Evolutionary conservation across 1,140 invertebrate species (phyloP).

Genomic region (Telenomus remus): DNA sequence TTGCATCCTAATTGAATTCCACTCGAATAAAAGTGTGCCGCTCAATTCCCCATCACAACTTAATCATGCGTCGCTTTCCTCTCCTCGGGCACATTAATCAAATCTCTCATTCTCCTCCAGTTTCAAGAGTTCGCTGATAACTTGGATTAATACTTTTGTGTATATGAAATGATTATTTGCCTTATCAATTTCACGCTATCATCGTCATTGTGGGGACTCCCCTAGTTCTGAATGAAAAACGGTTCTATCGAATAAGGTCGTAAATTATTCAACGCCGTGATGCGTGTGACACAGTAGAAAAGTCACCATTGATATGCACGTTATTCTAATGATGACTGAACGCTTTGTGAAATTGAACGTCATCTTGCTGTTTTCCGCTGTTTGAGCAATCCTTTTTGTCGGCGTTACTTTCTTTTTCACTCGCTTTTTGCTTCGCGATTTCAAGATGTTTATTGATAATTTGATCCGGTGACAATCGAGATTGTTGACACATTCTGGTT

Average conservation of each 20-base stretch:
- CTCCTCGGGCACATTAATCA: conserved; percentile 29
- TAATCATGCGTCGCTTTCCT: conserved; percentile 6
- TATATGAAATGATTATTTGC: conserved; percentile 12
- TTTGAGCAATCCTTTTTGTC: no score
- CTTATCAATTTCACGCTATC: conserved; percentile 23
- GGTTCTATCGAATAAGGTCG: not conserved
- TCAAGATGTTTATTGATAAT: no score
- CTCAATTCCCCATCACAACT: not conserved
- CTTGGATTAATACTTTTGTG: conserved; percentile 15
- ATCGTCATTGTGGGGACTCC: not conserved
- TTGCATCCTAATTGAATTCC: not conserved
- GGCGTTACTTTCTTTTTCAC: not conserved
- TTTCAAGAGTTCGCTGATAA: no score
- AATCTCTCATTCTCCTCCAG: not conserved
- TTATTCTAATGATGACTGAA: not conserved
- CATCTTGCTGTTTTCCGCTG: no score
- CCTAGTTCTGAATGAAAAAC: not conserved
- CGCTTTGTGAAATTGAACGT: not conserved
- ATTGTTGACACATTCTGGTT: not conserved
- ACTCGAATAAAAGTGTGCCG: no score
- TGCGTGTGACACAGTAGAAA: not conserved
- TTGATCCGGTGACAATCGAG: not conserved
- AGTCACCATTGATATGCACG: not conserved
- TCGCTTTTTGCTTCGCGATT: no score
- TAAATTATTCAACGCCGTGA: not conserved